Conservation (phyloP, 2,888 invertebrate species). For the Dilophus febrilis region DNA sequence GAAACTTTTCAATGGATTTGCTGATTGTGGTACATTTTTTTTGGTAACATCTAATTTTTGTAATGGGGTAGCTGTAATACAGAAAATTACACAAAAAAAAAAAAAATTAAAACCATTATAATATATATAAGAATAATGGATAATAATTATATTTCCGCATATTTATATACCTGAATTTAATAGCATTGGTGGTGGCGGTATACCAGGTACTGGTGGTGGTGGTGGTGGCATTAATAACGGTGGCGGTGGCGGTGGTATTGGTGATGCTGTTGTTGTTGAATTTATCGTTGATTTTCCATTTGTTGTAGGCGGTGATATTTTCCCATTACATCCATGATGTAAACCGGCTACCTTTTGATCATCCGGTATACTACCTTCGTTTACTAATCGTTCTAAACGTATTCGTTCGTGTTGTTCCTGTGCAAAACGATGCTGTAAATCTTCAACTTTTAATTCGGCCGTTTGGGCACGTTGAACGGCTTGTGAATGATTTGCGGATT, state of each 20-base stretch:
- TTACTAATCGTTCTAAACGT: conserved; percentile 70
- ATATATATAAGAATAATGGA: neutral
- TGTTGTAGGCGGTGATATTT: conserved; percentile 37
- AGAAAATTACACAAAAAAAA: too few relatives aligned
- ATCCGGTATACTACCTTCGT: conserved; percentile 82
- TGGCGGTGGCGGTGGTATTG: conserved; percentile 25
- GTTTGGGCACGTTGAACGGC: conserved; percentile 54
- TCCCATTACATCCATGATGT: conserved; percentile 31
- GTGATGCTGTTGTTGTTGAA: conserved; percentile 19
- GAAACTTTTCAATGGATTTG: conserved; percentile 86
- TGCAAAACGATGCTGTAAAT: conserved; percentile 46
- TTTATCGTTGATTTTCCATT: conserved; percentile 23
- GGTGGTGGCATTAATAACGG: conserved; percentile 31
- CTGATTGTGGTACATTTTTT: conserved; percentile 85
- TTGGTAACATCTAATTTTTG: conserved; percentile 42
- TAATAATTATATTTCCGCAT: neutral
- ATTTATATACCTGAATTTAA: conserved; percentile 28
- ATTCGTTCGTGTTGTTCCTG: conserved; percentile 66
- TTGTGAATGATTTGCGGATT: conserved; percentile 74
- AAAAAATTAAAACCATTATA: conserved; percentile 1
- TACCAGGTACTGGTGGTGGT: conserved; percentile 35
- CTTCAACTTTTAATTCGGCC: conserved; percentile 37
- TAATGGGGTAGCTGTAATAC: conserved; percentile 29
- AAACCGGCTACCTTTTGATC: conserved; percentile 64
- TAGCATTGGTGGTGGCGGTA: conserved; percentile 21